phyloP scores from a whole-genome alignment of 2,113 vertebrate genomes.

The Physeter macrocephalus region DNA sequence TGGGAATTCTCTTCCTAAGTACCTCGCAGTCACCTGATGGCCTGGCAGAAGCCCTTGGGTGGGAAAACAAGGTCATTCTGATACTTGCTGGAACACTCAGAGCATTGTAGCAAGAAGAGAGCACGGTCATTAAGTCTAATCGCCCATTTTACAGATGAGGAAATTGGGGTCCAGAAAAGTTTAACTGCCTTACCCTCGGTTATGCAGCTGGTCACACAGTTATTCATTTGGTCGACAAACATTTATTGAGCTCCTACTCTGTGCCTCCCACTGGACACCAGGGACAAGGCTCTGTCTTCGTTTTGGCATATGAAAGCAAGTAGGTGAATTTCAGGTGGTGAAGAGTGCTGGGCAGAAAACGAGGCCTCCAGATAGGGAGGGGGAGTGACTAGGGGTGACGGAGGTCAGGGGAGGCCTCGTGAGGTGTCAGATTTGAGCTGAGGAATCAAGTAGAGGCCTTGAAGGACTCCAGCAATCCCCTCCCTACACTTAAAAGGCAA shows the following conservation, averaged over 20 bases:
- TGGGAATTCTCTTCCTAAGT: background rate
- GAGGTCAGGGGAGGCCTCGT: background rate
- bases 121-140: background rate
- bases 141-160: conserved; percentile 45
- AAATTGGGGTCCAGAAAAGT: background rate
- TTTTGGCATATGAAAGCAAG: too few relatives aligned
- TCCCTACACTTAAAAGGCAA: background rate
- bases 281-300: background rate
- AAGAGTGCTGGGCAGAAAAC: background rate
- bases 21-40: background rate
- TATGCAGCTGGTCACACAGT: background rate
- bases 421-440: background rate
- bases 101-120: background rate
- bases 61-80: background rate
- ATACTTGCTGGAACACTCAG: background rate
- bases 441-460: background rate
- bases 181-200: background rate
- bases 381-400: background rate
- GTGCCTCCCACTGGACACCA: background rate
- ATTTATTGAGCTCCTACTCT: background rate
- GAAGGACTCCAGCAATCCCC: background rate
- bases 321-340: background rate
- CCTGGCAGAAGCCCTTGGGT: background rate
- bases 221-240: background rate
- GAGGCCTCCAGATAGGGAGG: background rate